Base-by-base conservation (phyloP, 2,888 invertebrate genomes). In the Lochmaea capreae region DNA sequence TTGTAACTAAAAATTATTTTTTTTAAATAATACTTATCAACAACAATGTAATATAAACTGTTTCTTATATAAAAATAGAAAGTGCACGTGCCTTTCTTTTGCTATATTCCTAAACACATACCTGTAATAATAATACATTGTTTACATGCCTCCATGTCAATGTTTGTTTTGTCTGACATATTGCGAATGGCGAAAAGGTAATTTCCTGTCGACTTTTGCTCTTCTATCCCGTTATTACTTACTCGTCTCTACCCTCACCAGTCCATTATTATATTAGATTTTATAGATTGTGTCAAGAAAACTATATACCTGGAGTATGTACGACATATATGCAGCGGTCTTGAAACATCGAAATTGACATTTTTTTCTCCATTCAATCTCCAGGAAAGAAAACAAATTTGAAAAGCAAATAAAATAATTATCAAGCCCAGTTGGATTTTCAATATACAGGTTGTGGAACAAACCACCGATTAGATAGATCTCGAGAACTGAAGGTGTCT, bases 81-180 rank as follows among this genome's bases (percentile, higher is more conserved):
- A 26, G 11, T 58, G 57, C 61, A 72, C 59, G 61, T 61, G 61
- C 12, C 42, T 72, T 67, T 61, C 58, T 65, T 71, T 65, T 26
- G 33, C 70, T 54, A 70, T 73, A 67, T 67, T 66, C 46, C 65
- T 76, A 74, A 65, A 66, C 67, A 78, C 66, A 79, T 77, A 82
- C 81, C 82, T 81, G 81, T 83, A 84, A 84, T 84, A 84, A 84
- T 81, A 84, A 83, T 81, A 81, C 81, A 81, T 79, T 84, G 82
- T 82, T 81, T 82, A 79, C 85, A 76, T 83, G 78, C 82, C 81
- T 80, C 86, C 86, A 86, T 86, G 86, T 86, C 86, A 87, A 84
- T 86, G 86, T 86, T 86, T 86, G 83, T 85, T 79, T 81, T 86
- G 85, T 85, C 86, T 85, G 85, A 86, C 86, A 86, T 87, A 87